Evolutionary conservation across 1,140 invertebrate genomes (phyloP), one percentile per base, ranked within the genome.

Genomic region (Magallana ariakensis): DNA sequence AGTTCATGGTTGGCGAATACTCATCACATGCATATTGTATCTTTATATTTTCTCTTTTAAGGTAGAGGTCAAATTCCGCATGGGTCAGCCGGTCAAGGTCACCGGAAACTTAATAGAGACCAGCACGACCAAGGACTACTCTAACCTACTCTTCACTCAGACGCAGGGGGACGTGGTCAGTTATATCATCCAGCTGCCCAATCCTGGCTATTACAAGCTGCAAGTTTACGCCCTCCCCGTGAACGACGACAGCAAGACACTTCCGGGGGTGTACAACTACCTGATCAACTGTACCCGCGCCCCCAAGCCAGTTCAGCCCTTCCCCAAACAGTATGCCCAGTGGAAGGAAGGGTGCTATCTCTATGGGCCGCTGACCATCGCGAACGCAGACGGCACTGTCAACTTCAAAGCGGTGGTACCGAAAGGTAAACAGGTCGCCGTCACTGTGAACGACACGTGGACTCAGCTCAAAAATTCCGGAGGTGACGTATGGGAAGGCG

Each of bases 261-360:
- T 94, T 13, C 93, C 93, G 6, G 93, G 93, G 19, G 94, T 94
- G 9, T 94, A 90, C 90, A 94, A 94, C 89, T 94, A 94, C 83
- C 87, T 94, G 53, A 91, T 94, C 81, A 89, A 93, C 87, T 91
- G 90, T 75, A 90, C 88, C 7, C 60, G 86, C 33, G 85, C 89
- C 9, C 81, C 87, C 0, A 89, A 91, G 54, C 86, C 92, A 13
- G 91, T 92, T 2, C 90, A 90, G 86, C 92, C 93, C 15, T 95
- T 93, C 90, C 94, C 94, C n/a, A 93, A 94, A 88, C 94, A 95
- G 88, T 95, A 94, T 83, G 93, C 93, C 16, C 94, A 95, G 88
- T 95, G 94, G 94, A 95, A 95, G 87, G 94, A 95, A 83, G 94
- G 94, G 0, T 95, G 94, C 88, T 94, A 91, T 89, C 90, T 95